Conservation (phyloP, 2,888 invertebrate species). For the Sipha maydis region DNA sequence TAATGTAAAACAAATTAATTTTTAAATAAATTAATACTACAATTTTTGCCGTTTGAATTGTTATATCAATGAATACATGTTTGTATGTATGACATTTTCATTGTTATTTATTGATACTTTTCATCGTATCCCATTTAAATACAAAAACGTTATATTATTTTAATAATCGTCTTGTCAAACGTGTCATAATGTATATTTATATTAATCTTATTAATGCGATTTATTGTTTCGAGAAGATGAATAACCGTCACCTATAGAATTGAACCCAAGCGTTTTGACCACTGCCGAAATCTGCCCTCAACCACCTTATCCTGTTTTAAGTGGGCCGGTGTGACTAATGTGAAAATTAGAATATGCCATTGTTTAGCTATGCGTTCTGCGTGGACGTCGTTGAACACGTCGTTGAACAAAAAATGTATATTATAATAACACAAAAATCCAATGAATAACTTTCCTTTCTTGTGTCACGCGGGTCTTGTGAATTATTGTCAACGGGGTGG, state of each 20-base stretch:
- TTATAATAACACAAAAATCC: conserved; percentile 41
- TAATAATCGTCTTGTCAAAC: neutral
- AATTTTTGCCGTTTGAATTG: neutral
- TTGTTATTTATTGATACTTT: neutral
- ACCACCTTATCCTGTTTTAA: conserved; percentile 36
- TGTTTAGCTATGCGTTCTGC: conserved; percentile 34
- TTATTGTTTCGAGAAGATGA: neutral
- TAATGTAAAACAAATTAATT: neutral
- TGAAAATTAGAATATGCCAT: conserved; percentile 55
- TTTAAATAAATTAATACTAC: neutral
- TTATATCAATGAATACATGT: too few relatives aligned
- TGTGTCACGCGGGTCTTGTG: conserved; percentile 43
- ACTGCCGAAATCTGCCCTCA: conserved; percentile 47
- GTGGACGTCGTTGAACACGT: conserved; percentile 41
- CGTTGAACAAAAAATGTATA: neutral
- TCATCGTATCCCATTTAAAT: neutral
- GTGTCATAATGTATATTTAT: neutral
- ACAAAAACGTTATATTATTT: neutral
- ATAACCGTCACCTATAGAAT: neutral
- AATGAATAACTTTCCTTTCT: conserved; percentile 48
- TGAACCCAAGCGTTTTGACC: conserved; percentile 6
- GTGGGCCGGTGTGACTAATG: conserved; percentile 55
- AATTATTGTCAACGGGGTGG: conserved; percentile 35
- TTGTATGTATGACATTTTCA: neutral
- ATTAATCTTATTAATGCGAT: neutral